Percentiles rank a stretch among this genome's conserved stretches.
phyloP scores from a whole-genome alignment of 1,140 invertebrate species.

The Temnothorax nylanderi region DNA sequence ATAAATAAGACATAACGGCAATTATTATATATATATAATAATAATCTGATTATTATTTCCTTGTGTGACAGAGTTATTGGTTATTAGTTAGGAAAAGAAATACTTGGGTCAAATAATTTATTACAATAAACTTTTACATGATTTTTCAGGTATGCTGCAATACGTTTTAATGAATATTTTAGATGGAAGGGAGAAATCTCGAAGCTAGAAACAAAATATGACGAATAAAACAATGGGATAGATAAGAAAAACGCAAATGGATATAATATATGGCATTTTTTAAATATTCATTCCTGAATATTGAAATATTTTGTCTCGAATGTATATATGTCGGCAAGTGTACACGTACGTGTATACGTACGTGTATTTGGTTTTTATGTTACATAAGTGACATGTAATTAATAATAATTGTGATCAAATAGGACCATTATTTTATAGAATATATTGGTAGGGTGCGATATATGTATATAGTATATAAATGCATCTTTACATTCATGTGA shows the following conservation, averaged over 20 bases:
- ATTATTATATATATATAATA: too few relatives aligned
- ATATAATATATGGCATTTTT: background rate
- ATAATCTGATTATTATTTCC: too few relatives aligned
- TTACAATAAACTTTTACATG: conserved; percentile 18
- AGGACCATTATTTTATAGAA: too few relatives aligned
- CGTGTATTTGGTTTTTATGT: too few relatives aligned
- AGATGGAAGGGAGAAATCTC: conserved; percentile 71
- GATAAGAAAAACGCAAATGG: background rate
- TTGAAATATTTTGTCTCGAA: background rate
- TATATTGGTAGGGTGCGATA: background rate
- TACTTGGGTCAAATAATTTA: background rate
- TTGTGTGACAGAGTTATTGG: too few relatives aligned
- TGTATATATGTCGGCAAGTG: background rate
- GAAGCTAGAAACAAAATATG: conserved; percentile 1
- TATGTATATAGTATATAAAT: background rate
- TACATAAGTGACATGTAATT: too few relatives aligned
- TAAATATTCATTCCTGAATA: background rate
- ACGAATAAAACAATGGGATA: background rate
- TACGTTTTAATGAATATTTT: conserved; percentile 89
- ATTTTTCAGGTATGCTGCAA: conserved; percentile 88
- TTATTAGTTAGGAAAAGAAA: background rate
- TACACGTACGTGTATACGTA: background rate
- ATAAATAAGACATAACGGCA: too few relatives aligned
- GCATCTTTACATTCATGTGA: background rate
- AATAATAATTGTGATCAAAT: too few relatives aligned